phyloP scores from a whole-genome alignment of 2,113 vertebrate species.

The Lanius ludovicianus region DNA sequence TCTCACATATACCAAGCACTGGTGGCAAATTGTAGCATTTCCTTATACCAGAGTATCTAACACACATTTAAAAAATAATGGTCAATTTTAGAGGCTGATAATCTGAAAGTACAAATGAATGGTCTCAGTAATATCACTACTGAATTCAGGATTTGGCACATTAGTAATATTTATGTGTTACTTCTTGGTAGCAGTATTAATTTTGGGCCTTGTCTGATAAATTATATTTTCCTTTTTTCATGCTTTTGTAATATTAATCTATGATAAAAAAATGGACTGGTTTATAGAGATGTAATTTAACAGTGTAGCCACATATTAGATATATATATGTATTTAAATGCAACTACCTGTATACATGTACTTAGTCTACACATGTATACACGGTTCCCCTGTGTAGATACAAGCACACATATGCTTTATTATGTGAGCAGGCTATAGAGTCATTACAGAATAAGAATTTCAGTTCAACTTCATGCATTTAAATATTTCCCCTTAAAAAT shows the following conservation, averaged over 20 bases:
- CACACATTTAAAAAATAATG: not conserved
- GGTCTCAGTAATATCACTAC: not conserved
- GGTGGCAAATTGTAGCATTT: not conserved
- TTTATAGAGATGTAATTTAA: not conserved
- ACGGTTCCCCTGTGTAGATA: not conserved
- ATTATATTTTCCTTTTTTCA: constrained; percentile 1
- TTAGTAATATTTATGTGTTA: not conserved
- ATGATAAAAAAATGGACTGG: not conserved
- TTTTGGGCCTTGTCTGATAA: not conserved
- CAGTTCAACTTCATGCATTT: constrained; percentile 5
- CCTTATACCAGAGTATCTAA: not conserved
- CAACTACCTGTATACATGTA: not conserved
- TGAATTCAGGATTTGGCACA: not conserved
- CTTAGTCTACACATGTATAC: not conserved
- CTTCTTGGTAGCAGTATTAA: not conserved
- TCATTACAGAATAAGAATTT: constrained; percentile 19
- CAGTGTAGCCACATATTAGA: not conserved
- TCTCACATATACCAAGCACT: not conserved
- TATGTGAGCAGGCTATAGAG: constrained; percentile 8
- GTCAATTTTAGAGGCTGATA: not conserved
- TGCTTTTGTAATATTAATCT: not conserved
- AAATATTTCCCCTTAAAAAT: constrained; percentile 21
- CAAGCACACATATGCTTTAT: constrained; percentile 8
- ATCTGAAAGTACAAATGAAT: not conserved
- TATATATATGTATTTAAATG: not conserved